Evolutionary conservation across 2,797 vertebrate species (phyloP).

Genomic region (Heterohyrax brucei): DNA sequence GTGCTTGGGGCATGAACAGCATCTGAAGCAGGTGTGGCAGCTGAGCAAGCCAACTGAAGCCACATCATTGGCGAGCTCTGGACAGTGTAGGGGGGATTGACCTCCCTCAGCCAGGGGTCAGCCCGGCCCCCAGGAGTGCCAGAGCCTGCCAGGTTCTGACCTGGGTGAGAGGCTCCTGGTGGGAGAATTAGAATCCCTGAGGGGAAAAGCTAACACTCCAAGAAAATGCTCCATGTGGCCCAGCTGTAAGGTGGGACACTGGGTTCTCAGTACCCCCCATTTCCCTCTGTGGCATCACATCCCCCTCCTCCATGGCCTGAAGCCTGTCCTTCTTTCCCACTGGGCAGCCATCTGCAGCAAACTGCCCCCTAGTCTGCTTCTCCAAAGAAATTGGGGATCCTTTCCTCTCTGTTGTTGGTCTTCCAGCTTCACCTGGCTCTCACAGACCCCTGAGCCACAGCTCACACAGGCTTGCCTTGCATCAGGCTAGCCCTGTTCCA

Average conservation of each 20-base stretch:
- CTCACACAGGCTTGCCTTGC: too few relatives aligned
- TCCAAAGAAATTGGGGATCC: neutral
- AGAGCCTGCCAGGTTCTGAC: neutral
- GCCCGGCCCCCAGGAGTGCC: neutral
- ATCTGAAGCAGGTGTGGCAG: neutral
- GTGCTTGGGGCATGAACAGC: neutral
- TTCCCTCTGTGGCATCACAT: neutral
- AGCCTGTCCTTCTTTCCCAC: neutral
- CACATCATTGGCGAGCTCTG: neutral
- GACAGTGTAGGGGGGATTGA: neutral
- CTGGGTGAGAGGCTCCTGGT: neutral
- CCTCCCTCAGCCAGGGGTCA: neutral
- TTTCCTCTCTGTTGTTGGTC: neutral
- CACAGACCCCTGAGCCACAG: too few relatives aligned
- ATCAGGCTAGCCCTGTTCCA: neutral
- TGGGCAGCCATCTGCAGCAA: neutral
- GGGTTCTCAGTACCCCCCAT: neutral
- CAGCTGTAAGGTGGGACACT: neutral
- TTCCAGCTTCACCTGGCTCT: neutral
- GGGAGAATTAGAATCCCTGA: too few relatives aligned
- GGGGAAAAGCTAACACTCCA: neutral
- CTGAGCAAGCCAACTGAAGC: neutral
- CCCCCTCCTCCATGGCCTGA: neutral
- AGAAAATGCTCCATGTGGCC: neutral
- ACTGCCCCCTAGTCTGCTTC: neutral